Evolutionary conservation across 2,888 invertebrate species (phyloP).

Genomic region (Orchesella flavescens): DNA sequence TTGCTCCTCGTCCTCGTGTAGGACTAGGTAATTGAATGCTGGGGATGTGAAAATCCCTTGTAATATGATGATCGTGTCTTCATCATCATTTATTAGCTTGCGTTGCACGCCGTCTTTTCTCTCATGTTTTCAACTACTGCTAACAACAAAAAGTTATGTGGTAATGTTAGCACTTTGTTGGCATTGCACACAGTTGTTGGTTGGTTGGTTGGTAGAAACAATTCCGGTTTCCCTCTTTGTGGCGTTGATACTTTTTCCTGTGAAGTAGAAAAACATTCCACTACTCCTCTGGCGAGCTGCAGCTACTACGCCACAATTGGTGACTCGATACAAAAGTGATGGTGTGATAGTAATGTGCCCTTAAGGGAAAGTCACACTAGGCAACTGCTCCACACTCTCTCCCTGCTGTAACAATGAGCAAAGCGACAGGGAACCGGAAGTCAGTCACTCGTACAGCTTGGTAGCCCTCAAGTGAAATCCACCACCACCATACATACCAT

Average conservation of each 20-base stretch:
- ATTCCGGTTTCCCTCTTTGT: background rate
- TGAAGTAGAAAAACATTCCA: too few relatives aligned
- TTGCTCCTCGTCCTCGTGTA: too few relatives aligned
- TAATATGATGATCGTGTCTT: slow-evolving; percentile 10
- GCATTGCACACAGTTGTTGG: background rate
- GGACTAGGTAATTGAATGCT: slow-evolving; percentile 15
- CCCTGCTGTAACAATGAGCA: background rate
- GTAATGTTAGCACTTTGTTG: background rate
- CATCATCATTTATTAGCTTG: slow-evolving; percentile 24
- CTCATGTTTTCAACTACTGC: background rate
- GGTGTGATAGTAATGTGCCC: too few relatives aligned
- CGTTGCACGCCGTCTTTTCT: background rate
- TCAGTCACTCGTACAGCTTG: background rate
- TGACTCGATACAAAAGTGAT: too few relatives aligned
- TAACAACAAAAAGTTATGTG: background rate
- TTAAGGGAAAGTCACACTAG: background rate
- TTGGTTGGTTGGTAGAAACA: background rate
- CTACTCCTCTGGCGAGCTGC: too few relatives aligned
- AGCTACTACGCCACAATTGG: too few relatives aligned
- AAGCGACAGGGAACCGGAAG: slow-evolving; percentile 9
- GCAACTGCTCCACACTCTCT: background rate
- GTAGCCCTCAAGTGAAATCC: background rate
- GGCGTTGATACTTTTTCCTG: too few relatives aligned
- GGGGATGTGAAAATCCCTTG: slow-evolving; percentile 5
- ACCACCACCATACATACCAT: too few relatives aligned